These are phyloP conservation scores for Atherinomorus stipes DNA, from an alignment of 2,113 vertebrate species.

Conservation along the genomic window DNA sequence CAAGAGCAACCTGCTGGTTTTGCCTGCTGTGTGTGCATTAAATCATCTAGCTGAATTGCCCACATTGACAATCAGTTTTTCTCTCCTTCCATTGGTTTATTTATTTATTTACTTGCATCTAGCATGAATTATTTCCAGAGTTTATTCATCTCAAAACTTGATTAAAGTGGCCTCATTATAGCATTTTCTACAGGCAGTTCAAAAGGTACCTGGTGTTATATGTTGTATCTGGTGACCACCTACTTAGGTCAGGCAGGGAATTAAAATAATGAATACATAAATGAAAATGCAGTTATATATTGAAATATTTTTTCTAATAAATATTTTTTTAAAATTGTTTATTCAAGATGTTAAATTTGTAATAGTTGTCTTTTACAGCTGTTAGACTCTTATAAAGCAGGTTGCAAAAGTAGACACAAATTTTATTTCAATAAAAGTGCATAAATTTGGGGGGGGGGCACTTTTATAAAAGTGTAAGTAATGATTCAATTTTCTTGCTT, in stretches of 20 bases:
- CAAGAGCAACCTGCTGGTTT: constrained; percentile 5
- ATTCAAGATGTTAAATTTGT: constrained; percentile 24
- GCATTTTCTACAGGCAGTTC: too few species aligned
- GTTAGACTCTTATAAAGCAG: neutral
- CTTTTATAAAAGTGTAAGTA: too few species aligned
- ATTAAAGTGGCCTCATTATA: neutral
- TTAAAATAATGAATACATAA: too few species aligned
- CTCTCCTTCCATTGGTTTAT: constrained; percentile 10
- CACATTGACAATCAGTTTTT: constrained; percentile 18
- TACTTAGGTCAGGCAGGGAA: too few species aligned
- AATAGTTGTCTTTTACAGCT: neutral
- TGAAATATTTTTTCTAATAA: too few species aligned
- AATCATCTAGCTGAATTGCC: constrained; percentile 37
- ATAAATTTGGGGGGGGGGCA: too few species aligned
- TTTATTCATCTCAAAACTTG: constrained; percentile 60
- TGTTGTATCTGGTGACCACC: too few species aligned
- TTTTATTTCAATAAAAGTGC: too few species aligned
- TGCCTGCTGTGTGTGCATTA: neutral
- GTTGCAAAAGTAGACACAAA: neutral
- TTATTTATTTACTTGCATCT: too few species aligned
- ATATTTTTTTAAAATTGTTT: constrained; percentile 29
- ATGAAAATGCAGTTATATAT: too few species aligned
- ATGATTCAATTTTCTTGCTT: too few species aligned
- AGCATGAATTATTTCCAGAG: constrained; percentile 15
- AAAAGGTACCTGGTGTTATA: too few species aligned